These are phyloP conservation scores for Jacana jacana DNA, from an alignment of 2,113 vertebrate species.

Conservation along the genomic window DNA sequence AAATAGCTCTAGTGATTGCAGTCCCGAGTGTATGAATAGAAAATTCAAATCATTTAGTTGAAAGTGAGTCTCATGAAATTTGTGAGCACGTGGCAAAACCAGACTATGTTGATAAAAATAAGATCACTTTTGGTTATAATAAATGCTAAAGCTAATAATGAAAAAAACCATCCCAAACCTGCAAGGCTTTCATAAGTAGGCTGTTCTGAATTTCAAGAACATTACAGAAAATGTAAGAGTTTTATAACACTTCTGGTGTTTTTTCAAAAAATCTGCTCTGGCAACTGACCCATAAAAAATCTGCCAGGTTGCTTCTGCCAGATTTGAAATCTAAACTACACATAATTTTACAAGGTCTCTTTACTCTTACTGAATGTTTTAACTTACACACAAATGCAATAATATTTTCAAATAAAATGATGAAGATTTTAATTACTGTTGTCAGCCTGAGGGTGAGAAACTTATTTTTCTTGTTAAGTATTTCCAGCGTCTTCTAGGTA, in stretches of 20 bases:
- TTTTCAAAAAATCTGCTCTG: not conserved
- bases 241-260: not conserved
- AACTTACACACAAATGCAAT: not conserved
- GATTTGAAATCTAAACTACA: not conserved
- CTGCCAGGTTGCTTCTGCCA: not conserved
- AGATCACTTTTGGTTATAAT: not conserved
- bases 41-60: not conserved
- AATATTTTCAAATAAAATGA: not conserved
- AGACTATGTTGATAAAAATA: not conserved
- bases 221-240: not conserved
- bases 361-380: not conserved
- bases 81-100: not conserved
- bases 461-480: not conserved
- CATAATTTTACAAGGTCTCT: not conserved
- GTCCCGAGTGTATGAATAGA: conserved; percentile 2
- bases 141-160: not conserved
- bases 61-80: not conserved
- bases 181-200: not conserved
- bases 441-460: not conserved
- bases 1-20: not conserved
- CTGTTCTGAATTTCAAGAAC: not conserved
- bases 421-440: not conserved
- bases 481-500: not conserved
- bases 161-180: not conserved
- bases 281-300: not conserved